Evolutionary conservation across 64 coral and sea anemone genomes (phyloP).

Genomic region (Stylophora pistillata): DNA sequence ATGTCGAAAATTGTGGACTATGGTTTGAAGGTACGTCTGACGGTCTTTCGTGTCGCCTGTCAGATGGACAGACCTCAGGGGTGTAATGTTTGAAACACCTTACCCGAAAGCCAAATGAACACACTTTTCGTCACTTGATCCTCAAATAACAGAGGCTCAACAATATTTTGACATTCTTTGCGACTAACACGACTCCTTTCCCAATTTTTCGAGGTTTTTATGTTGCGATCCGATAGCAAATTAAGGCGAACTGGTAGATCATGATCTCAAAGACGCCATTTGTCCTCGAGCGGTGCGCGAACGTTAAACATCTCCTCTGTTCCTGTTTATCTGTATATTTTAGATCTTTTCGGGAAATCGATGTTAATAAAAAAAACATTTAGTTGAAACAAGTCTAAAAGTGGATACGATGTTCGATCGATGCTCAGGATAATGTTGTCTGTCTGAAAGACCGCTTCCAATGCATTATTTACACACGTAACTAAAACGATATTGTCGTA

Average conservation of each 20-base stretch:
- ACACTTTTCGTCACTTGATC: not conserved
- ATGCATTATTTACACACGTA: not conserved
- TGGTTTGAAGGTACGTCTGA: not conserved
- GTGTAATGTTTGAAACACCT: not conserved
- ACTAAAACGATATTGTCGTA: constrained; percentile 16
- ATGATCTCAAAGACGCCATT: too few relatives aligned
- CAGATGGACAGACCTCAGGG: constrained; percentile 39
- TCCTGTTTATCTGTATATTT: too few relatives aligned
- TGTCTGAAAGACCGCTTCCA: not conserved
- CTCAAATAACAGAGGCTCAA: not conserved
- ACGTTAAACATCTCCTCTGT: too few relatives aligned
- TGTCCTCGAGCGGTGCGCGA: too few relatives aligned
- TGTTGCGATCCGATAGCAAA: not conserved
- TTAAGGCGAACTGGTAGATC: too few relatives aligned
- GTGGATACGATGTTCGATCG: too few relatives aligned
- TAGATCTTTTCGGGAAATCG: too few relatives aligned
- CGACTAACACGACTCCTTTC: not conserved
- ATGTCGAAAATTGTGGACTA: not conserved
- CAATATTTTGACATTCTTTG: not conserved
- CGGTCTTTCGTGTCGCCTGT: not conserved
- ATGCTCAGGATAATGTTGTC: not conserved
- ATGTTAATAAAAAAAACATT: too few relatives aligned
- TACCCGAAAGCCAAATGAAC: not conserved
- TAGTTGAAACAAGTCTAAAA: too few relatives aligned
- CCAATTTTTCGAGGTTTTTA: not conserved